Conservation (phyloP, 1,140 invertebrate species). For the Lethrus apterus region DNA sequence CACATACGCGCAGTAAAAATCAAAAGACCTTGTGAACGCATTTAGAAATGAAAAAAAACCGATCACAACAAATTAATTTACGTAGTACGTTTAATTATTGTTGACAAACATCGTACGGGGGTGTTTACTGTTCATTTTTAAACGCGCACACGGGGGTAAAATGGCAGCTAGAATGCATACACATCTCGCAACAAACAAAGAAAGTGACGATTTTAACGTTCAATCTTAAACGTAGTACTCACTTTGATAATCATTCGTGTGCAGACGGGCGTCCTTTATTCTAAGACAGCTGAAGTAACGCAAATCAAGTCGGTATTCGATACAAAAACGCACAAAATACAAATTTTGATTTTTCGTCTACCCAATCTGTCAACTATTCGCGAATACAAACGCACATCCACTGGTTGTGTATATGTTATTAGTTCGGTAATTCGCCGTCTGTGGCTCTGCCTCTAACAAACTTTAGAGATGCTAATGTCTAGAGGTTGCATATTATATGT, state of each 20-base stretch:
- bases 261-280: background rate
- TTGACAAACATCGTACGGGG: too few relatives aligned
- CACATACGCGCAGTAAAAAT: too few relatives aligned
- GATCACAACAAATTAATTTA: too few relatives aligned
- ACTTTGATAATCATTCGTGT: slow-evolving; percentile 25
- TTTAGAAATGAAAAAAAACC: too few relatives aligned
- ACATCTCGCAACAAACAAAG: slow-evolving; percentile 21
- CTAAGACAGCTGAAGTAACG: slow-evolving; percentile 6
- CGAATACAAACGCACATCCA: slow-evolving; percentile 14
- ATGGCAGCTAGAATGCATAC: slow-evolving; percentile 19
- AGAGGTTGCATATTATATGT: background rate
- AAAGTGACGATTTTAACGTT: slow-evolving; percentile 5
- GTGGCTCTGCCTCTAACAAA: background rate
- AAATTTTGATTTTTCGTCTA: slow-evolving; percentile 16
- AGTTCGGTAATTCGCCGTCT: background rate
- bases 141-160: too few relatives aligned
- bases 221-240: slow-evolving; percentile 14
- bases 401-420: background rate
- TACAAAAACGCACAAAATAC: slow-evolving; percentile 17
- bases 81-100: too few relatives aligned
- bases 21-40: too few relatives aligned
- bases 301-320: slow-evolving; percentile 14
- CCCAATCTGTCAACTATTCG: slow-evolving; percentile 15
- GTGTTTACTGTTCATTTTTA: too few relatives aligned
- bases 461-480: background rate